Evolutionary conservation across 1,140 invertebrate genomes (phyloP).

Genomic region (Trigoniulus corallinus): DNA sequence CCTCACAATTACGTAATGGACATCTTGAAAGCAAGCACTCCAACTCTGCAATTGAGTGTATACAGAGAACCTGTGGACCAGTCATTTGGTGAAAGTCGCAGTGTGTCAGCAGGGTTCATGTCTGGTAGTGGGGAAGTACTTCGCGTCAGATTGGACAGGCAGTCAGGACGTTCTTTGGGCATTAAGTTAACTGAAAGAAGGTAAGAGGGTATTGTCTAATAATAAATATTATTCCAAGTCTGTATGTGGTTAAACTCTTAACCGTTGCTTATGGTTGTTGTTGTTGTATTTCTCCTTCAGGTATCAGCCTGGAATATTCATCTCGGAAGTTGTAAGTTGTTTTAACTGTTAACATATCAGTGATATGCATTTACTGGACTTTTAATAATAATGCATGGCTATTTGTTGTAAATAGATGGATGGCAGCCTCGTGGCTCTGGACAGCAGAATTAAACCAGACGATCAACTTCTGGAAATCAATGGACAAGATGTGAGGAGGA

Average conservation of each 20-base stretch:
- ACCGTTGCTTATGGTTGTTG: no score
- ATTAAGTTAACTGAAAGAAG: constrained; percentile 31
- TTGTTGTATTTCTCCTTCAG: constrained; percentile 21
- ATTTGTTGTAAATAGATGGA: constrained; percentile 19
- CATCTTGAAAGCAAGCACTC: constrained; percentile 14
- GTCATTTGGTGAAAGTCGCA: no score
- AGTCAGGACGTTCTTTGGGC: constrained; percentile 28
- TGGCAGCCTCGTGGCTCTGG: constrained; percentile 34
- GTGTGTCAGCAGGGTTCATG: background rate
- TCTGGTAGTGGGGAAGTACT: background rate
- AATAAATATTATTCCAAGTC: no score
- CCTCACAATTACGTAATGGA: constrained; percentile 20
- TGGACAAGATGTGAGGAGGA: constrained; percentile 28
- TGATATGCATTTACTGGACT: background rate
- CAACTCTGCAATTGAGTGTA: constrained; percentile 18
- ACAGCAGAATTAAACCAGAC: constrained; percentile 37
- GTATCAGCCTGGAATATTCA: constrained; percentile 30
- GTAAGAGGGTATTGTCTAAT: no score
- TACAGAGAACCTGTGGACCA: constrained; percentile 17
- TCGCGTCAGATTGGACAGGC: constrained; percentile 24
- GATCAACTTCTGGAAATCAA: constrained; percentile 40
- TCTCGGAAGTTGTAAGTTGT: constrained; percentile 30
- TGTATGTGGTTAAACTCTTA: no score
- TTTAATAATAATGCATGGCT: background rate
- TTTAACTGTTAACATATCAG: no score